A percentile compares a stretch with the other conserved stretches of the same genome.
These are phyloP conservation scores for Lasioglossum lativentre DNA, from an alignment of 2,888 invertebrate genomes.

Conservation along the genomic window DNA sequence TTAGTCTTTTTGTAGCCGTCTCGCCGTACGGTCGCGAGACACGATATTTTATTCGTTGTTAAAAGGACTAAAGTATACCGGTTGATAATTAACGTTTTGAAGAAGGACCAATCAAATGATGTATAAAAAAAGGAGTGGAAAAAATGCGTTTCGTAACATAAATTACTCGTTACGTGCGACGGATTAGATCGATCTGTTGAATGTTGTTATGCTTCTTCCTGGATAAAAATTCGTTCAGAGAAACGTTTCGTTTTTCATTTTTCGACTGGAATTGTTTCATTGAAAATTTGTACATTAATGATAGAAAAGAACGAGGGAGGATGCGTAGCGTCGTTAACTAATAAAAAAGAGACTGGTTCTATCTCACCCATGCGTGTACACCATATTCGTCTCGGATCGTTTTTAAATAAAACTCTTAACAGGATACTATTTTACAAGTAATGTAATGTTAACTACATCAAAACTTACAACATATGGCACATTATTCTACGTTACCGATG, in stretches of 20 bases:
- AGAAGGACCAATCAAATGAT: constrained; percentile 32
- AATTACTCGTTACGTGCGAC: constrained; percentile 1
- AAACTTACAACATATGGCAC: constrained; percentile 10
- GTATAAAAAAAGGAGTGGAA: constrained; percentile 3
- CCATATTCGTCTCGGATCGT: constrained; percentile 26
- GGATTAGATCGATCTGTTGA: constrained; percentile 24
- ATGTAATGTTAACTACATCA: constrained; percentile 24
- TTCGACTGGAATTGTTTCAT: constrained; percentile 14
- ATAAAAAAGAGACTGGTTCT: constrained; percentile 57
- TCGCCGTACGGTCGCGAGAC: constrained; percentile 11
- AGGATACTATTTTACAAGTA: constrained; percentile 28
- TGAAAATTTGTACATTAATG: constrained; percentile 20
- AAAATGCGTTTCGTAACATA: constrained; percentile 5
- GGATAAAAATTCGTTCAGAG: neutral
- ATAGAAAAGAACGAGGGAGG: neutral
- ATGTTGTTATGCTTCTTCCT: constrained; percentile 2
- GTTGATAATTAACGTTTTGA: constrained; percentile 15
- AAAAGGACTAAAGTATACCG: neutral
- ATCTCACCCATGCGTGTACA: constrained; percentile 35
- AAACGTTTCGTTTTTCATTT: constrained; percentile 10
- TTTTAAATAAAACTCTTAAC: constrained; percentile 16
- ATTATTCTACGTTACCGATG: constrained; percentile 26
- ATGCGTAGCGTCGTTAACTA: constrained; percentile 35
- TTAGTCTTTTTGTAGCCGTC: constrained; percentile 34
- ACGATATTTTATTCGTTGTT: constrained; percentile 41